Conservation (phyloP, 1,140 invertebrate genomes). For the Drosophila paulistorum region DNA sequence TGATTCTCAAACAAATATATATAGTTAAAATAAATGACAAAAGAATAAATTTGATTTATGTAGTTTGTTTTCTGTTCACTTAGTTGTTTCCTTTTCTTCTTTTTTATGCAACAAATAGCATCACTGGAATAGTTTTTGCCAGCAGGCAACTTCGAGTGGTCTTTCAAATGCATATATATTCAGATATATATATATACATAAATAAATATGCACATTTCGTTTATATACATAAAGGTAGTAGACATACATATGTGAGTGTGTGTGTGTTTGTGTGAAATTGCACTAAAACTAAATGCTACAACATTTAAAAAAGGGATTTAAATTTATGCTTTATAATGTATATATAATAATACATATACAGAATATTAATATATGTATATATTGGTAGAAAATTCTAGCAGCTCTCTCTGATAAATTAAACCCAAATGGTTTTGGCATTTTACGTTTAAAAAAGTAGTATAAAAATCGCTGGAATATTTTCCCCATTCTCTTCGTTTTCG, state of each 20-base stretch:
- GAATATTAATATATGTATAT: conserved; percentile 34
- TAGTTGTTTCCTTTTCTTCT: conserved; percentile 37
- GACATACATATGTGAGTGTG: conserved; percentile 37
- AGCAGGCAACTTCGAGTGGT: conserved; percentile 60
- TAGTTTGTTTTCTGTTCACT: conserved; percentile 41
- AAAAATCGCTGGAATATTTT: conserved; percentile 44
- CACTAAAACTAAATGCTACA: conserved; percentile 80
- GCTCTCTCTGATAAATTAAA: conserved; percentile 46
- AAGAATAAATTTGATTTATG: conserved; percentile 77
- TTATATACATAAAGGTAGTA: conserved; percentile 56
- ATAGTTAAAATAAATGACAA: conserved; percentile 47
- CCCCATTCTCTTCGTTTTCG: conserved; percentile 29
- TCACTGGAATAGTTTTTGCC: conserved; percentile 76
- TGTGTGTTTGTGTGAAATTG: conserved; percentile 64
- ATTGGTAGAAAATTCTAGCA: conserved; percentile 67
- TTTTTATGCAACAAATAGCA: conserved; percentile 77
- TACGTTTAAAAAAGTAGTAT: conserved; percentile 62
- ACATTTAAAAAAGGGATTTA: conserved; percentile 74
- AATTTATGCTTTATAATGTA: conserved; percentile 22
- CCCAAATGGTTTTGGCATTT: conserved; percentile 66
- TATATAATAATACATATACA: conserved; percentile 21
- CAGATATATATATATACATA: conserved; percentile 26
- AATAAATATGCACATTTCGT: conserved; percentile 25
- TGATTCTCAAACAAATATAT: conserved; percentile 29
- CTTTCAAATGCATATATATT: conserved; percentile 49